Base-by-base conservation (phyloP, 2,888 invertebrate species). In the Coelopa pilipes region DNA sequence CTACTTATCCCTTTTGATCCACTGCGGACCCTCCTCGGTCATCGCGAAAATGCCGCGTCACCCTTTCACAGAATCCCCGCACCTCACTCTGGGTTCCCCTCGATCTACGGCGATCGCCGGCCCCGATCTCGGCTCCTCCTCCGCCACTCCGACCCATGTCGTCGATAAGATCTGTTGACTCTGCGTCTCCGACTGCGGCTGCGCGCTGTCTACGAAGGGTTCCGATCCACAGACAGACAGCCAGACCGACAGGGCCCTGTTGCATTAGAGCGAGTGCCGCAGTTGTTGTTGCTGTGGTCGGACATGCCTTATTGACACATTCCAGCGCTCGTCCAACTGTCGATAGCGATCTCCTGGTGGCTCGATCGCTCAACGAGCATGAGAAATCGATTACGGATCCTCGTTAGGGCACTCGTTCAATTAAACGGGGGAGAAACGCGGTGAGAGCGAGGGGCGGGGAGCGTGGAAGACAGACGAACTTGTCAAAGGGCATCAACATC, bases 351-450 rank as follows among this genome's bases (percentile, higher is more conserved):
- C 71, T 13, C 53, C 50, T n/a, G 12, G 53, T 65, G 46, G 45
- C 46, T 57, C 65, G 70, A 59, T 19, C 46, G 15, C 24, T 60
- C 24, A 70, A 75, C 73, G 71, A 59, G 73, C 73, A 55, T 67
- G 49, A n/a, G 67, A 73, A 75, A 75, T 75, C 73, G 75, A 75
- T 75, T 75, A 70, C 11, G 15, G 2, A 46, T 50, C 66, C 66
- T 66, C 21, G 66, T 66, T 66, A 50, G 50, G 19, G 4, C 13
- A 50, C 24, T 11, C 13, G 10, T 24, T 60, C 49, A 24, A 19
- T 15, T 47, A n/a, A 12, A 47, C 13, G 62, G 19, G 34, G 13
- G 65, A 66, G 55, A 34, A 34, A 34, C 4, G 34, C 4, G 7
- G 34, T 34, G 34, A 34, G 34, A 7, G 34, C 34, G 2, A 34